Percentiles rank a stretch among this genome's conserved stretches.
Evolutionary conservation across 2,888 invertebrate genomes (phyloP).

Genomic region (Drosophila infuscata): DNA sequence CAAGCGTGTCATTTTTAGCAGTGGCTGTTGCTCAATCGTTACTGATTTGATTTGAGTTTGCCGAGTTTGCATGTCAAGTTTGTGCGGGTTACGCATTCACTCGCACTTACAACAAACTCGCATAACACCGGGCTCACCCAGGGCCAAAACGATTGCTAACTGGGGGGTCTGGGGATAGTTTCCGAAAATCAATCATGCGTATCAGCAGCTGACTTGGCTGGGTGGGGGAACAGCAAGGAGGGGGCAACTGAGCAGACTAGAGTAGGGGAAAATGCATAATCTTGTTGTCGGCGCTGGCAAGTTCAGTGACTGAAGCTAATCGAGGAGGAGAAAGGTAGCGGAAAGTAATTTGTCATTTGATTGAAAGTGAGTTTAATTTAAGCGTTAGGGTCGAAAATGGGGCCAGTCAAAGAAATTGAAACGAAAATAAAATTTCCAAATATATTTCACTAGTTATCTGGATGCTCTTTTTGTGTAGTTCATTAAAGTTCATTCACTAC

Average conservation of each 20-base stretch:
- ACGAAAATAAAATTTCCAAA: not conserved
- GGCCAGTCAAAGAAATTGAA: slow-evolving; percentile 16
- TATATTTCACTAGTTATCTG: slow-evolving; percentile 1
- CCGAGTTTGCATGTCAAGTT: slow-evolving; percentile 52
- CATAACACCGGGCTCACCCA: slow-evolving; percentile 11
- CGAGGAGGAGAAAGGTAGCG: slow-evolving; percentile 75
- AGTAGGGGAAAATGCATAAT: slow-evolving; percentile 55
- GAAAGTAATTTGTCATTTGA: slow-evolving; percentile 76
- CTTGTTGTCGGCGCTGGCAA: slow-evolving; percentile 53
- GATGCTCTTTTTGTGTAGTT: not conserved
- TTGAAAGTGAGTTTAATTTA: slow-evolving; percentile 75
- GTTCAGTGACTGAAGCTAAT: slow-evolving; percentile 75
- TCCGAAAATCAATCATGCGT: slow-evolving; percentile 61
- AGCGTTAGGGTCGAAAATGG: slow-evolving; percentile 37
- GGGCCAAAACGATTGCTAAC: slow-evolving; percentile 24
- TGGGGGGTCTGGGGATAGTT: slow-evolving; percentile 23
- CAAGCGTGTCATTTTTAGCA: slow-evolving; percentile 74
- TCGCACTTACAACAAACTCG: slow-evolving; percentile 44
- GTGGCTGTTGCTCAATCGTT: slow-evolving; percentile 66
- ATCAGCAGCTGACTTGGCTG: slow-evolving; percentile 7
- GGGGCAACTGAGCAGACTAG: slow-evolving; percentile 2
- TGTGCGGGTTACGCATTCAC: slow-evolving; percentile 73
- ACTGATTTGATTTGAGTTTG: slow-evolving; percentile 66
- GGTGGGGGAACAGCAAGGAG: not conserved
- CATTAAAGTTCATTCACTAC: not conserved